These are phyloP conservation scores for Hydrozoanthus gracilis DNA, from an alignment of 92 coral and sea anemone genomes.

Conservation along the genomic window DNA sequence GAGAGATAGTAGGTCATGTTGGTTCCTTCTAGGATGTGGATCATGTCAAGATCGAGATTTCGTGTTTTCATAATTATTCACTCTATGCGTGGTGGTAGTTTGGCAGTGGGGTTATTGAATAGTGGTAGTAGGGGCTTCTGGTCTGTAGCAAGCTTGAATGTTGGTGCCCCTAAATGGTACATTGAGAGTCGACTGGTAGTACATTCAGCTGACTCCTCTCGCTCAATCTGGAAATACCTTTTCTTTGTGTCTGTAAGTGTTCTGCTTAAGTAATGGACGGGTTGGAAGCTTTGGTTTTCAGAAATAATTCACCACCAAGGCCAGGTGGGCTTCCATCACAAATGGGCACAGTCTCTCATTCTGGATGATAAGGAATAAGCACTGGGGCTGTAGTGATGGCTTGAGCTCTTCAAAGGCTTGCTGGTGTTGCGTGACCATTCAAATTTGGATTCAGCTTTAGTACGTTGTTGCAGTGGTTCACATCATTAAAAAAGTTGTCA, in stretches of 20 bases:
- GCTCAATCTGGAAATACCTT: slow-evolving; percentile 63
- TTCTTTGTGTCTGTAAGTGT: slow-evolving; percentile 53
- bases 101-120: slow-evolving; percentile 49
- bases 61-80: slow-evolving; percentile 59
- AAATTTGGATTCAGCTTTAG: no score
- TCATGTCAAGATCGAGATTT: slow-evolving; percentile 13
- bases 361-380: slow-evolving; percentile 22
- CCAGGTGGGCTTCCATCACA: slow-evolving; percentile 70
- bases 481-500: no score
- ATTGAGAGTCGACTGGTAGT: slow-evolving; percentile 60
- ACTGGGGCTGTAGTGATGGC: no score
- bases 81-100: slow-evolving; percentile 71
- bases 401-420: no score
- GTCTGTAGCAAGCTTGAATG: slow-evolving; percentile 70
- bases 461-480: no score
- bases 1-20: slow-evolving; percentile 54
- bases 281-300: slow-evolving; percentile 60
- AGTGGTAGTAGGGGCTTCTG: slow-evolving; percentile 60
- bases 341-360: slow-evolving; percentile 59
- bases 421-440: no score
- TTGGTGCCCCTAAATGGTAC: slow-evolving; percentile 60
- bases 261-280: slow-evolving; percentile 61
- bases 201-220: slow-evolving; percentile 66
- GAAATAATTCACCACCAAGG: slow-evolving; percentile 63
- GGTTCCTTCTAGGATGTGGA: slow-evolving; percentile 59